Conservation (phyloP, 2,888 invertebrate species). For the Hirtodrosophila alboralis region DNA sequence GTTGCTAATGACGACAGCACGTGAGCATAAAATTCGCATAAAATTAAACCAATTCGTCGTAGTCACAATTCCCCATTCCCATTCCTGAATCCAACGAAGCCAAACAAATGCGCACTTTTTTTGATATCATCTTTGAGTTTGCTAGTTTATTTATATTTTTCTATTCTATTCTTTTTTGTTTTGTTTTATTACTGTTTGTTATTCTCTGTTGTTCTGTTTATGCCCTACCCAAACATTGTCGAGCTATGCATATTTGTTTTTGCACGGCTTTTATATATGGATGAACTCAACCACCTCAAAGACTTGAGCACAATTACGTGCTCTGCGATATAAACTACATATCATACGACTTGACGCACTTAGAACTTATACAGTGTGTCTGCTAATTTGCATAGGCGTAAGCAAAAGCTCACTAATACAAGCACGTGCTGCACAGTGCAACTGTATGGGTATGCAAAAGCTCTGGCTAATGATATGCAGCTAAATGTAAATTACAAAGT, state of each 20-base stretch:
- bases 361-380: conserved; percentile 2
- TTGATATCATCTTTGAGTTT: conserved; percentile 51
- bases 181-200: conserved; percentile 52
- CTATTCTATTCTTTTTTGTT: too few relatives aligned
- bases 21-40: conserved; percentile 63
- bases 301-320: conserved; percentile 40
- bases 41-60: too few relatives aligned
- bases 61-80: background rate
- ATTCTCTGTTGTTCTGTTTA: conserved; percentile 48
- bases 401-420: conserved; percentile 36
- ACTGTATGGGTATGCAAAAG: conserved; percentile 8
- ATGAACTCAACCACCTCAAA: conserved; percentile 24
- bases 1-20: conserved; percentile 55
- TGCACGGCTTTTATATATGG: conserved; percentile 45
- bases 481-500: background rate
- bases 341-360: conserved; percentile 16
- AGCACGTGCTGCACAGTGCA: background rate
- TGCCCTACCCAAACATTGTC: conserved; percentile 70
- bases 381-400: conserved; percentile 29
- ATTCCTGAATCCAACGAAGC: conserved; percentile 47
- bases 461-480: conserved; percentile 10
- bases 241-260: conserved; percentile 57
- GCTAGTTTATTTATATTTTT: too few relatives aligned
- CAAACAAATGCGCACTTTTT: conserved; percentile 62
- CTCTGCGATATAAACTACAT: conserved; percentile 26